Evolutionary conservation across 2,113 vertebrate species (phyloP).

Genomic region (Pelecanus crispus): DNA sequence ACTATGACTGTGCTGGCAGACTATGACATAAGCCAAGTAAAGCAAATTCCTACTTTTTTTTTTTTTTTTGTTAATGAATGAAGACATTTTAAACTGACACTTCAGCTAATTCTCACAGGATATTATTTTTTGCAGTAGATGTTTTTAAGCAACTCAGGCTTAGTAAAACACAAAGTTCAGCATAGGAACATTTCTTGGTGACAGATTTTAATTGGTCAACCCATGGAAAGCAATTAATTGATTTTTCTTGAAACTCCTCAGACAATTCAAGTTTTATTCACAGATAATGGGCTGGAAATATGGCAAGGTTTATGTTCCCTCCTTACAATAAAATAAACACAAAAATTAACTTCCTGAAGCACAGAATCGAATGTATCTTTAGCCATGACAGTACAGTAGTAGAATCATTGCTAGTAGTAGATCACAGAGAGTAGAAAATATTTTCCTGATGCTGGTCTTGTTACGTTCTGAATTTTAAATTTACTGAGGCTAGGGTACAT

Average conservation of each 20-base stretch:
- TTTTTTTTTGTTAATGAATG: neutral
- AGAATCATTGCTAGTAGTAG: neutral
- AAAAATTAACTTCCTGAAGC: neutral
- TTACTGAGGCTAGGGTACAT: neutral
- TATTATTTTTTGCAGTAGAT: neutral
- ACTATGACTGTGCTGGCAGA: neutral
- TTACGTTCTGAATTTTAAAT: neutral
- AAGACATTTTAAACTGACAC: neutral
- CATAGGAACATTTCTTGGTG: neutral
- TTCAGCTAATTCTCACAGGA: neutral
- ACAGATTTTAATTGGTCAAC: neutral
- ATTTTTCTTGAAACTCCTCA: neutral
- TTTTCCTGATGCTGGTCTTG: neutral
- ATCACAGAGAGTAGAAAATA: neutral
- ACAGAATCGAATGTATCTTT: neutral
- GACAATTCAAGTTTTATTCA: neutral
- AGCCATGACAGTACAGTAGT: neutral
- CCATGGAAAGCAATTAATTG: neutral
- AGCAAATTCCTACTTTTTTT: neutral
- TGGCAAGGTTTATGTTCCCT: neutral
- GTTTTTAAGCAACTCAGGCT: neutral
- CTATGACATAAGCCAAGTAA: neutral
- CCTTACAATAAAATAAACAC: neutral
- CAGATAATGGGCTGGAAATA: neutral
- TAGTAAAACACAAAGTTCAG: neutral